phyloP scores from a whole-genome alignment of 2,797 vertebrate genomes.

The Neostethus bicornis region DNA sequence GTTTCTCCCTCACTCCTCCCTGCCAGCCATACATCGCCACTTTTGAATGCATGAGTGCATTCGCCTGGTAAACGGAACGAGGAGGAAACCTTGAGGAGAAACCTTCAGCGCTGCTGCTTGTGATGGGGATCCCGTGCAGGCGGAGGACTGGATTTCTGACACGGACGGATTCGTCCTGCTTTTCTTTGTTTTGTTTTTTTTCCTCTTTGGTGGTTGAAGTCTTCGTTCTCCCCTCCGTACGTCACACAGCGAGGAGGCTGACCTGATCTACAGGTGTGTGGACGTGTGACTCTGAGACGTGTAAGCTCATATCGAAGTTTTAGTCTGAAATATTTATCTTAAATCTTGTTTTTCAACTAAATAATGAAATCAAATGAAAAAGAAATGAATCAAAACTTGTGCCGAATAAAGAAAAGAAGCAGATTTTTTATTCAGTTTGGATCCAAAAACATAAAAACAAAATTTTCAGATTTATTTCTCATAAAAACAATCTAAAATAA shows the following conservation, averaged over 20 bases:
- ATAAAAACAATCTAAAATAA: no score
- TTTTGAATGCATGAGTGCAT: constrained; percentile 12
- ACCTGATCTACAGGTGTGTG: constrained; percentile 59
- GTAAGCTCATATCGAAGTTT: no score
- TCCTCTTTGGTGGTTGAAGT: constrained; percentile 43
- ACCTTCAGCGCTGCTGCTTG: constrained; percentile 22
- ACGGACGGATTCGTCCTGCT: constrained; percentile 26
- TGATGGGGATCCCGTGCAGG: constrained; percentile 48
- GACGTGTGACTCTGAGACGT: no score
- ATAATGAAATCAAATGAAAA: no score
- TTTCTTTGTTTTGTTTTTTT: constrained; percentile 33
- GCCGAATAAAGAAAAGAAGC: no score
- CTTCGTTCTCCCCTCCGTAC: constrained; percentile 20
- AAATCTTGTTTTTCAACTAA: no score
- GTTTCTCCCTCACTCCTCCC: constrained; percentile 59
- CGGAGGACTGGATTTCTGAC: constrained; percentile 30
- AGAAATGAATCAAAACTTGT: no score
- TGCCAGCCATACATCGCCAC: constrained; percentile 54
- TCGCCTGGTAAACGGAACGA: constrained; percentile 14
- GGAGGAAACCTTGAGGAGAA: constrained; percentile 20
- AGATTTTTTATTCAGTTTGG: no score
- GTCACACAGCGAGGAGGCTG: constrained; percentile 34
- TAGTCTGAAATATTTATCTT: no score
- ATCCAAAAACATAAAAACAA: no score
- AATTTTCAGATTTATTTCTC: no score